Evolutionary conservation across 2,888 invertebrate genomes (phyloP), one percentile per base, ranked within the genome.

Genomic region (Diaphora mendica): DNA sequence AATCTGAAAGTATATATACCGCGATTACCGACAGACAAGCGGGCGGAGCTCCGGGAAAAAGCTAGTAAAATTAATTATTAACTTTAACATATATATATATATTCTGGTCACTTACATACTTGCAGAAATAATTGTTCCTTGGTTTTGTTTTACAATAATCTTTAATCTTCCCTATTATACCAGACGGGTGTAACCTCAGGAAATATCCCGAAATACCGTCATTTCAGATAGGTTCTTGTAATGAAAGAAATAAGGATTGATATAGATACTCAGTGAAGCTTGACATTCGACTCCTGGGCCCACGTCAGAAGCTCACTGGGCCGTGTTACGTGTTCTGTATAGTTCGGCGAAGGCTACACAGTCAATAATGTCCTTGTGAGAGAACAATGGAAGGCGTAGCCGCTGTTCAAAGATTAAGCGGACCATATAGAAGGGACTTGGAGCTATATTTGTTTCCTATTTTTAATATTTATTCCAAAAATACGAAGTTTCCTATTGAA

Each of bases 381-480:
- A 72, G 75, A 83, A 69, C 83, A 83, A 83, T 82, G 64, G 59
- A 65, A 69, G 81, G 83, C 66, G 83, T 71, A 72, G 76, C 55
- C 30, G 2, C 30, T 69, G 68, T 26, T 62, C 69, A 69, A 30
- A 69, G 69, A 69, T n/a, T 55, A 68, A n/a, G 8, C 55, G 30
- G 17, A 62, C 62, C 62, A 62, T 8, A 17, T 30, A 62, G 62
- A 62, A 62, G 0, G 62, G 62, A 30, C 26, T 15, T 15, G 26
- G 3, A 62, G 30, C 11, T 30, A 62, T 13, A 30, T 30, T 62
- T 62, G 62, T 62, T 62, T 7, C 17, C 30, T 62, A 62, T 30
- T 15, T 62, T 15, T 62, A 62, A 8, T 15, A n/a, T 62, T 62
- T 17, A 30, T 30, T 55, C 51, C 51, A 55, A 8, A 55, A n/a